phyloP scores from a whole-genome alignment of 92 coral and sea anemone species.

The Zoanthus gigantus region DNA sequence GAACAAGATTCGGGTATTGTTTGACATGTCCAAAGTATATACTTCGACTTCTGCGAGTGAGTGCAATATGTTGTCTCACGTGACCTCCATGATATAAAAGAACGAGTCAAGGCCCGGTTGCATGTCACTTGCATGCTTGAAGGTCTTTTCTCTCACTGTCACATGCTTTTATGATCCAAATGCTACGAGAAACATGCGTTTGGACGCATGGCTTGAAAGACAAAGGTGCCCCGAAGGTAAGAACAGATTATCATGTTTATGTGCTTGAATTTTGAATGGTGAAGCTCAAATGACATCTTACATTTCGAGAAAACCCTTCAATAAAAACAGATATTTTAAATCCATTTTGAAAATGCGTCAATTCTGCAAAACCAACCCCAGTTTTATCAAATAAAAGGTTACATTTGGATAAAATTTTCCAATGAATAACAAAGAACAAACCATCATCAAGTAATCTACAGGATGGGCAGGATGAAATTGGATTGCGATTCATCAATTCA shows the following conservation, averaged over 20 bases:
- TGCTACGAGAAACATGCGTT: neutral
- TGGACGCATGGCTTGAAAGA: constrained; percentile 16
- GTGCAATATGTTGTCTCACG: constrained; percentile 21
- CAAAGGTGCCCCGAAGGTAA: constrained; percentile 17
- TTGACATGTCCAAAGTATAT: neutral
- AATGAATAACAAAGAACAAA: too few species aligned
- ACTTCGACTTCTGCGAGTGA: neutral
- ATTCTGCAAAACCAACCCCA: neutral
- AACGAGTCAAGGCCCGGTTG: neutral
- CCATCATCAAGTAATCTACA: too few species aligned
- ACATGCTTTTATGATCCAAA: neutral
- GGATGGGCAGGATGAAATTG: too few species aligned
- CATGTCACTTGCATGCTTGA: neutral
- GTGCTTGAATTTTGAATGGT: neutral
- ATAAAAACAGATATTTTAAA: neutral
- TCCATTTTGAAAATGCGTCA: neutral
- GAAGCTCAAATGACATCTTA: neutral
- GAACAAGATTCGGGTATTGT: constrained; percentile 7
- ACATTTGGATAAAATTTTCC: too few species aligned
- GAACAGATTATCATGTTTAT: neutral
- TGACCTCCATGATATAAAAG: neutral
- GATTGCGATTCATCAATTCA: too few species aligned
- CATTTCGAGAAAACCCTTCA: neutral
- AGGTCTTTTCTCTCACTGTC: neutral
- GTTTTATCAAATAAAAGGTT: too few species aligned